A percentile compares a stretch with the other conserved stretches of the same genome.
Conservation (phyloP, 2,113 vertebrate genomes). For the Struthio camelus region DNA sequence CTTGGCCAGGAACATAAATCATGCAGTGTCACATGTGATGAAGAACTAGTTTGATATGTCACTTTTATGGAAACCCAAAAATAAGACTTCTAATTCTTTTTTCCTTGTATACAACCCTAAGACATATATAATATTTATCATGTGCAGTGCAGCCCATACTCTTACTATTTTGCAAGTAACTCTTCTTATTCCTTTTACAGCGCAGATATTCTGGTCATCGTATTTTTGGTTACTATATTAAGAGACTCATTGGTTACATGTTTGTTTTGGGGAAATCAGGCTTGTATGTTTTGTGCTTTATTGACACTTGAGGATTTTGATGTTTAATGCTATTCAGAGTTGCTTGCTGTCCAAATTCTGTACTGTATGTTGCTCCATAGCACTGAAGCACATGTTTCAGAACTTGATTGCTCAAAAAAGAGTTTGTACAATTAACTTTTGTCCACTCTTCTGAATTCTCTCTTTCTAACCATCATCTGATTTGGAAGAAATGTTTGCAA, state of each 20-base stretch:
- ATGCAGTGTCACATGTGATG: accelerated
- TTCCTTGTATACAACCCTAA: not conserved
- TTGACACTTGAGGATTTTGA: not conserved
- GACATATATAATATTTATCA: no score
- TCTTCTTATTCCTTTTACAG: not conserved
- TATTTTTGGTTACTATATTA: not conserved
- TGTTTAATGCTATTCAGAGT: not conserved
- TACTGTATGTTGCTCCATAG: not conserved
- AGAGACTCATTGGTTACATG: accelerated
- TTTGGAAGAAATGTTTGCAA: not conserved
- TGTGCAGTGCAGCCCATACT: no score
- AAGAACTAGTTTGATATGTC: not conserved
- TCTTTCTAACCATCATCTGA: not conserved
- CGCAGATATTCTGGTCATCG: not conserved
- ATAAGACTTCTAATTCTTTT: not conserved
- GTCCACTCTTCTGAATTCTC: accelerated
- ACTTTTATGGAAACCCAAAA: not conserved
- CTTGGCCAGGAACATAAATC: accelerated
- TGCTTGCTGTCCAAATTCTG: not conserved
- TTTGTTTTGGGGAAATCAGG: not conserved
- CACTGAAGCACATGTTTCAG: accelerated
- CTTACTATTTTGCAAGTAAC: not conserved
- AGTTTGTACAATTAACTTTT: accelerated
- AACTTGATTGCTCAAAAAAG: not conserved
- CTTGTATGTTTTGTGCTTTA: not conserved